Evolutionary conservation across 2,888 invertebrate genomes (phyloP), one percentile per base, ranked within the genome.

Genomic region (Mythimna lalbum): DNA sequence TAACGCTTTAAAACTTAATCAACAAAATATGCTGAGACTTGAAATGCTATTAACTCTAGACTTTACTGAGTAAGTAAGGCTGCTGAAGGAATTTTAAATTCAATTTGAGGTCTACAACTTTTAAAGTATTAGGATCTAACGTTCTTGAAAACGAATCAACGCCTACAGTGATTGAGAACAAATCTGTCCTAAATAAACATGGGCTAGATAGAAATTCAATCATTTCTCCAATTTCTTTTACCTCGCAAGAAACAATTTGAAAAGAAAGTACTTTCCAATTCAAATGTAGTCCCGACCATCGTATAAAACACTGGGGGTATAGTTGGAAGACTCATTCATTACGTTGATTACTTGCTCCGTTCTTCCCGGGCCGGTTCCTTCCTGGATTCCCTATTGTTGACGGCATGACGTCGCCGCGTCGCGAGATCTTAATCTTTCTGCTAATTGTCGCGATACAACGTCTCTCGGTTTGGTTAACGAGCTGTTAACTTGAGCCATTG

Each of bases 401-500:
- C 84, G 83, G 81, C 83, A 86, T 88, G 90, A 90, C 88, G 78
- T 69, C 68, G 86, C 71, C 75, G 82, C 73, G 83, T 84, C 79
- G 89, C 89, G 85, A 88, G 90, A 91, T 93, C 89, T 90, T 90
- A 91, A 93, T 94, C 93, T 90, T 83, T 81, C 83, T 87, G 88
- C 89, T 93, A 93, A 94, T 93, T 92, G 92, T 93, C 88, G 87
- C 87, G 88, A 89, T 89, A 90, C 90, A 87, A 87, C 86, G 87
- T 86, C 86, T 85, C 88, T 75, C 84, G 86, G 87, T 89, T 87
- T 88, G 89, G 86, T 90, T 91, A 93, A 93, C 92, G 93, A 93
- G 89, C 92, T 91, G 92, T 92, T 92, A 92, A 93, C 88, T 92
- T 90, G 87, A 89, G 87, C 89, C 88, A 91, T 92, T 92, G 91